Conservation (phyloP, 2,113 vertebrate genomes). For the Jacana jacana region DNA sequence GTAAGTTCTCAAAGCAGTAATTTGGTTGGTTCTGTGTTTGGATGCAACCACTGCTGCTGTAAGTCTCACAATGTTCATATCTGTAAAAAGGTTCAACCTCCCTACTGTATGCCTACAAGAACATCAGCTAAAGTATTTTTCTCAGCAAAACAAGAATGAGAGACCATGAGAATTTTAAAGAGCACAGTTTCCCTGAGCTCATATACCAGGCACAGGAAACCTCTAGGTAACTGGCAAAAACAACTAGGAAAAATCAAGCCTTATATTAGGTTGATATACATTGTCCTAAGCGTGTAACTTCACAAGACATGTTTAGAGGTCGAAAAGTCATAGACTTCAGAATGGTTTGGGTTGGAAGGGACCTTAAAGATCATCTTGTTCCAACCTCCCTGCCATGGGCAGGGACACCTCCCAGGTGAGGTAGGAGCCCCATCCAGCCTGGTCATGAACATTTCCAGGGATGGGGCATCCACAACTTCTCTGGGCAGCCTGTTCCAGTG, state of each 20-base stretch:
- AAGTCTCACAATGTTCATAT: not conserved
- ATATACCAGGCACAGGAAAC: not conserved
- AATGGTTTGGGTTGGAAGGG: no score
- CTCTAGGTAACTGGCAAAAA: not conserved
- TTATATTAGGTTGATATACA: not conserved
- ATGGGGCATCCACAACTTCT: no score
- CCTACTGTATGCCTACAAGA: not conserved
- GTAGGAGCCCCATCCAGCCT: no score
- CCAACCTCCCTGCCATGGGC: no score
- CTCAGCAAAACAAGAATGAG: not conserved
- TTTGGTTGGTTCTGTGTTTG: not conserved
- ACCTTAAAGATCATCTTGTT: no score
- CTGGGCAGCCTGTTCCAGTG: no score
- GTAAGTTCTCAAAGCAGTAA: not conserved
- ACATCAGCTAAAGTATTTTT: not conserved
- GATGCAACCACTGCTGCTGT: not conserved
- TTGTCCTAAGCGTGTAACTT: not conserved
- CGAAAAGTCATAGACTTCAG: not conserved
- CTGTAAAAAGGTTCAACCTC: not conserved
- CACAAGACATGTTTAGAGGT: not conserved
- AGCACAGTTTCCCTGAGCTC: not conserved
- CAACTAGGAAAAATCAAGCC: not conserved
- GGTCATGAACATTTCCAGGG: no score
- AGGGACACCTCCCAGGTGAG: no score
- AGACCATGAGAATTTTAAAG: not conserved